A percentile compares a stretch with the other conserved stretches of the same genome.
Conservation (phyloP, 1,140 invertebrate species). For the Eriocheir sinensis region DNA sequence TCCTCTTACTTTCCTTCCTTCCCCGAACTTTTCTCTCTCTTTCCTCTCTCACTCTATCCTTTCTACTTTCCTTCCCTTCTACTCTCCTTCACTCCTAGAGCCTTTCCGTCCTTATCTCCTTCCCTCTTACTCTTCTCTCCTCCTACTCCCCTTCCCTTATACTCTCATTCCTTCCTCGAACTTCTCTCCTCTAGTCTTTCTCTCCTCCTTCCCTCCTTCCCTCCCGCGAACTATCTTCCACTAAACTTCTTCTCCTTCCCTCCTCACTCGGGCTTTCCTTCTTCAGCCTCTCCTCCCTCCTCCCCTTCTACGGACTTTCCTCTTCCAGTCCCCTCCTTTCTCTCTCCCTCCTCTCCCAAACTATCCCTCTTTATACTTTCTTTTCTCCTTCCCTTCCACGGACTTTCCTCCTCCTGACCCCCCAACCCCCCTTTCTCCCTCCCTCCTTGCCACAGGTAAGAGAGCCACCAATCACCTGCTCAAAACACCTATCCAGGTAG, state of each 20-base stretch:
- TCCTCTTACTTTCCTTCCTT: no score
- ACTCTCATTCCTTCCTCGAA: no score
- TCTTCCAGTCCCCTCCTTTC: not conserved
- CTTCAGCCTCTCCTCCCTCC: not conserved
- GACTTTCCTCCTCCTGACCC: not conserved
- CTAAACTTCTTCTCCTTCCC: not conserved
- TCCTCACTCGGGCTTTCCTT: not conserved
- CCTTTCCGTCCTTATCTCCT: no score
- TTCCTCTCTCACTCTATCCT: no score
- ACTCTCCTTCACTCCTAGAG: no score
- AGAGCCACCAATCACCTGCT: not conserved
- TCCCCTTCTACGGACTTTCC: not conserved
- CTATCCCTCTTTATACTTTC: not conserved
- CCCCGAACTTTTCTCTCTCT: no score
- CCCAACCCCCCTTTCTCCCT: not conserved
- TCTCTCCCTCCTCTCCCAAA: not conserved
- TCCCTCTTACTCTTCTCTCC: no score
- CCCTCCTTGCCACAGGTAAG: not conserved
- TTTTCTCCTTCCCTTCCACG: not conserved
- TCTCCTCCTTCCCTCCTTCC: no score
- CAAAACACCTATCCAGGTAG: not conserved
- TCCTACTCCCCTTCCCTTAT: no score
- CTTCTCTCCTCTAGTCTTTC: no score
- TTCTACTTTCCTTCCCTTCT: not conserved
- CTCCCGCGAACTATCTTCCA: no score